These are phyloP conservation scores for Zootermopsis nevadensis DNA, from an alignment of 2,888 invertebrate species.

Conservation along the genomic window DNA sequence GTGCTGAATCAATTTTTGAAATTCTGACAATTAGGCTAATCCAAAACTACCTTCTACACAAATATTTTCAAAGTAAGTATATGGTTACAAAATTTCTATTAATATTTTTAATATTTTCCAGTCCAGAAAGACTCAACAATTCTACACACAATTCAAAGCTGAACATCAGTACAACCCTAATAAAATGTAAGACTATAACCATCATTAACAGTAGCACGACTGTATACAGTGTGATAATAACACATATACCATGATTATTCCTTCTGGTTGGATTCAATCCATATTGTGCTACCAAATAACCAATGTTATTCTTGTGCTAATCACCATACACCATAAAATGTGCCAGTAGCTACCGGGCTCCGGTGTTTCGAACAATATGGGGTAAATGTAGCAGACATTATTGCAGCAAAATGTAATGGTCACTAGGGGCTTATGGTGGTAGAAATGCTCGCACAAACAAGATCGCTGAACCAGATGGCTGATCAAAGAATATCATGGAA, in stretches of 20 bases:
- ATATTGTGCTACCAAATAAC: constrained; percentile 38
- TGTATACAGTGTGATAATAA: constrained; percentile 18
- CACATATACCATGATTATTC: constrained; percentile 31
- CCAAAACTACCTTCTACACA: no score
- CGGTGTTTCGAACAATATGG: neutral
- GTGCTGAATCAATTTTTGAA: constrained; percentile 5
- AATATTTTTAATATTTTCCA: neutral
- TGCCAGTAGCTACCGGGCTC: neutral
- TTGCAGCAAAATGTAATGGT: constrained; percentile 24
- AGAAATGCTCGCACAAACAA: constrained; percentile 41
- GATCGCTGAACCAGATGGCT: constrained; percentile 38
- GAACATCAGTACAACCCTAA: constrained; percentile 6
- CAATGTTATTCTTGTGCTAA: neutral
- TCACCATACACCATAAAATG: neutral
- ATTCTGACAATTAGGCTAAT: neutral
- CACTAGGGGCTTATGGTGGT: constrained; percentile 48
- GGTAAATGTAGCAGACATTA: neutral
- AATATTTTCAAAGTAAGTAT: neutral
- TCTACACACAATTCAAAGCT: neutral
- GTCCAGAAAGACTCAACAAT: neutral
- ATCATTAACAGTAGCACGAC: neutral
- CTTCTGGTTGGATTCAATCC: constrained; percentile 41
- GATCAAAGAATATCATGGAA: constrained; percentile 33
- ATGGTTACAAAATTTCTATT: neutral
- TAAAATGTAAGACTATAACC: neutral